Evolutionary conservation across 2,113 vertebrate species (phyloP).

Genomic region (Cepphus grylle): DNA sequence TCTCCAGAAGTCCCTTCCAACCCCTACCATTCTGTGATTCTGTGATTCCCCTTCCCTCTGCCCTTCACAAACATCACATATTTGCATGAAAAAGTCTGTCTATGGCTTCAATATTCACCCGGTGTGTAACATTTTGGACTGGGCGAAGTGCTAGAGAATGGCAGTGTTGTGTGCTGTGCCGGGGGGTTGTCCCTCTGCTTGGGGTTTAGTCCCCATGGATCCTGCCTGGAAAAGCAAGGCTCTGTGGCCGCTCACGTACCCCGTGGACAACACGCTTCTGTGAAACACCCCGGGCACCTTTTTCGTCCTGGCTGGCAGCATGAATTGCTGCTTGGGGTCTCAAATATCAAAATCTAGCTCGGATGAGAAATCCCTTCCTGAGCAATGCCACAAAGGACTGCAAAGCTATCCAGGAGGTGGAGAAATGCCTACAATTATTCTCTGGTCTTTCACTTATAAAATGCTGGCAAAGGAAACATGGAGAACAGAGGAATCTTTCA

Average conservation of each 20-base stretch:
- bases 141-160: fast-evolving
- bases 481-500: not conserved
- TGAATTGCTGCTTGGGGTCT: not conserved
- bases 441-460: not conserved
- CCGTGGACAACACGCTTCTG: fast-evolving
- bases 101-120: not conserved
- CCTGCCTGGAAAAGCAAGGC: fast-evolving
- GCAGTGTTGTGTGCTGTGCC: fast-evolving
- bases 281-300: not conserved
- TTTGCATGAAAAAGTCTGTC: not conserved
- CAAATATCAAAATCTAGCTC: not conserved
- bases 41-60: not conserved
- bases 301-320: not conserved
- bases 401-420: not conserved
- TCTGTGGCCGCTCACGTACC: fast-evolving
- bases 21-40: not conserved
- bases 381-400: not conserved
- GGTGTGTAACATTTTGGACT: not conserved
- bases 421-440: not conserved
- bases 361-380: not conserved
- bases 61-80: not conserved
- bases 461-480: not conserved
- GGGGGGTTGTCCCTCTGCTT: not conserved
- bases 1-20: not conserved
- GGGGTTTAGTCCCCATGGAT: not conserved